phyloP scores from a whole-genome alignment of 2,113 vertebrate genomes.

The Dolichotis patagonum region DNA sequence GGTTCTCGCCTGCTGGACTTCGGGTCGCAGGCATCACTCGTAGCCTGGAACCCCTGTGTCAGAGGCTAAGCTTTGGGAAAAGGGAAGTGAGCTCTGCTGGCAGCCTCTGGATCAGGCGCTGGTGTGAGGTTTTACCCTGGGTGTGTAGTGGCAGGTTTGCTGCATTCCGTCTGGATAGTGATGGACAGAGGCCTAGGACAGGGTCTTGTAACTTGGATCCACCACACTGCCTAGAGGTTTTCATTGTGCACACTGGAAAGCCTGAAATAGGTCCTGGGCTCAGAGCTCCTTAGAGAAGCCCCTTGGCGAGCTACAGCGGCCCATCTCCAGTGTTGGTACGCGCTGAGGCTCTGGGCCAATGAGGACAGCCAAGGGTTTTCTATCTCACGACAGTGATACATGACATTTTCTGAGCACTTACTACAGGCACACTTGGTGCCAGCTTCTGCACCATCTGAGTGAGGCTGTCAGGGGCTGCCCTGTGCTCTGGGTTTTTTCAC shows the following conservation, averaged over 20 bases:
- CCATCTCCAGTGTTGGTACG: not conserved
- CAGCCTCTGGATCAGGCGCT: not conserved
- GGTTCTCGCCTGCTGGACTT: not conserved
- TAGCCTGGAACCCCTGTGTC: not conserved
- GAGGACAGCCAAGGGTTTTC: not conserved
- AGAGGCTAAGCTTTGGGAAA: not conserved
- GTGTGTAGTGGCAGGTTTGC: not conserved
- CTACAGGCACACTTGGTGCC: not conserved
- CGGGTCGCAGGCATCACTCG: not conserved
- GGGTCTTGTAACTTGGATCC: not conserved
- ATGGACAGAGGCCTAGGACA: not conserved
- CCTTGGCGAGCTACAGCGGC: not conserved
- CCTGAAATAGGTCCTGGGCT: not conserved
- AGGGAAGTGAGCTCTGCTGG: rapidly evolving
- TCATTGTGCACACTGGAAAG: not conserved
- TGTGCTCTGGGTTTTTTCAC: not conserved
- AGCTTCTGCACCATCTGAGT: not conserved
- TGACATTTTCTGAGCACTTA: not conserved
- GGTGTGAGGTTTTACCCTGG: not conserved
- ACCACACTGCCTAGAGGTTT: not conserved
- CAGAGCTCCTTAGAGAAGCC: not conserved
- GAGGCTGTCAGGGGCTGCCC: not conserved
- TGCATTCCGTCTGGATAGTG: not conserved
- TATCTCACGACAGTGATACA: not conserved
- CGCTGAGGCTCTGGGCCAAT: not conserved